A percentile compares a stretch with the other conserved stretches of the same genome.
These are phyloP conservation scores for Spodoptera litura DNA, from an alignment of 1,140 invertebrate genomes.

Conservation along the genomic window DNA sequence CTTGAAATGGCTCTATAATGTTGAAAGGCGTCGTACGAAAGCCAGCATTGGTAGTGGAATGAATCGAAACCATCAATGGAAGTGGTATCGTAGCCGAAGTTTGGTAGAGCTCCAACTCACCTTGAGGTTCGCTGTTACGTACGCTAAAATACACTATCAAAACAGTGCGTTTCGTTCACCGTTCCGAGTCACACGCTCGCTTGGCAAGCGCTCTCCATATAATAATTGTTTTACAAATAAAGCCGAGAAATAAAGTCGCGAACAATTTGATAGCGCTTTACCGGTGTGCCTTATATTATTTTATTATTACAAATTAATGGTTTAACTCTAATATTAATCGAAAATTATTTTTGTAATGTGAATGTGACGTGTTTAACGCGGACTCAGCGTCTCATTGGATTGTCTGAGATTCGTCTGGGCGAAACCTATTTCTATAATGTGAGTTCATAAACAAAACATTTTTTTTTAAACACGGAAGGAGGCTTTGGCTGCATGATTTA, in stretches of 20 bases:
- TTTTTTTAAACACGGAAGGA: not conserved
- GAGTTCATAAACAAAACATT: slow-evolving; percentile 42
- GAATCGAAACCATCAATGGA: slow-evolving; percentile 54
- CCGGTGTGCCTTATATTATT: slow-evolving; percentile 48
- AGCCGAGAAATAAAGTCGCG: slow-evolving; percentile 40
- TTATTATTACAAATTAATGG: slow-evolving; percentile 33
- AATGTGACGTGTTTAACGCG: slow-evolving; percentile 52
- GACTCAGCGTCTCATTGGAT: slow-evolving; percentile 58
- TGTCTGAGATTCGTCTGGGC: slow-evolving; percentile 59
- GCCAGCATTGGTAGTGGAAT: slow-evolving; percentile 52
- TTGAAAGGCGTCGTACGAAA: slow-evolving; percentile 32
- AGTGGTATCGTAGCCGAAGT: slow-evolving; percentile 58
- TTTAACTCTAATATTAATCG: not conserved
- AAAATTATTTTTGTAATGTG: slow-evolving; percentile 56
- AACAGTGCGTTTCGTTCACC: slow-evolving; percentile 72
- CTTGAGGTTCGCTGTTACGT: slow-evolving; percentile 73
- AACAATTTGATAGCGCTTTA: slow-evolving; percentile 21
- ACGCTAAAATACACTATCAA: slow-evolving; percentile 82
- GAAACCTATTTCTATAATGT: slow-evolving; percentile 57
- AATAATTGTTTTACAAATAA: slow-evolving; percentile 49
- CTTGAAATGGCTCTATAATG: not conserved
- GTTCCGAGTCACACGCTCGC: slow-evolving; percentile 62
- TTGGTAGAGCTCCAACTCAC: slow-evolving; percentile 72
- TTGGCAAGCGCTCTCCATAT: slow-evolving; percentile 33
- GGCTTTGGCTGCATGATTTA: not conserved